These are phyloP conservation scores for Phacellophora camtschatica DNA, from an alignment of 30 jellyfish, hydroid and myxozoan genomes.

Conservation along the genomic window DNA sequence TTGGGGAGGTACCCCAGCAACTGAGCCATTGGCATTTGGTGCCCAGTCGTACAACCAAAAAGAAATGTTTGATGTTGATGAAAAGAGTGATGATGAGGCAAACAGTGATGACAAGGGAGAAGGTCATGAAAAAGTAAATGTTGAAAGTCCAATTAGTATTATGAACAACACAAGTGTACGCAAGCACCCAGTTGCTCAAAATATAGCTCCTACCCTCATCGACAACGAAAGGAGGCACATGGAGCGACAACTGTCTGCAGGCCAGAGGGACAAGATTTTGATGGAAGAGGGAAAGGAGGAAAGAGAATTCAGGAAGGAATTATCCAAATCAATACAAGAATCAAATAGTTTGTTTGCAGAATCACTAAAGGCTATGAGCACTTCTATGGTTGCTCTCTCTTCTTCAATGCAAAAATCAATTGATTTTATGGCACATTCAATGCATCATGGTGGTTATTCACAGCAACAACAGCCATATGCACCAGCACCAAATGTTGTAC, in stretches of 20 bases:
- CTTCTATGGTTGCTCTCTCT: conserved; percentile 26
- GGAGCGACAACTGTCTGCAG: conserved; percentile 50
- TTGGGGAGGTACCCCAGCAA: conserved; percentile 37
- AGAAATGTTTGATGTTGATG: not conserved
- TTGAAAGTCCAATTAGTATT: not conserved
- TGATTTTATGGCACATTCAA: conserved; percentile 3
- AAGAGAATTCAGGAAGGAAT: not conserved
- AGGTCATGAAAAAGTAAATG: not conserved
- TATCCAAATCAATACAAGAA: conserved; percentile 10
- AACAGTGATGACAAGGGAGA: not conserved
- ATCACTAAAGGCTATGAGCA: conserved; percentile 27
- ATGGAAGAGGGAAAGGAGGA: conserved; percentile 43
- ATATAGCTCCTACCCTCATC: conserved; percentile 20
- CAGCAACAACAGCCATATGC: not conserved
- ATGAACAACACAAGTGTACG: not conserved
- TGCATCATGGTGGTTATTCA: not conserved
- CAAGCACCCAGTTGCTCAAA: not conserved
- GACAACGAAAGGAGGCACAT: conserved; percentile 35
- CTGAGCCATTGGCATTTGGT: conserved; percentile 29
- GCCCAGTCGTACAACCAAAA: not conserved
- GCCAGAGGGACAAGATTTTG: conserved; percentile 27
- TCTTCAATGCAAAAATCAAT: not conserved
- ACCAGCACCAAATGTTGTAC: not conserved
- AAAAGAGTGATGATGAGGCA: not conserved
- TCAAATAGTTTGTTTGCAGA: not conserved